Conservation (phyloP, 1,140 invertebrate species). For the Tetramorium simillimum region DNA sequence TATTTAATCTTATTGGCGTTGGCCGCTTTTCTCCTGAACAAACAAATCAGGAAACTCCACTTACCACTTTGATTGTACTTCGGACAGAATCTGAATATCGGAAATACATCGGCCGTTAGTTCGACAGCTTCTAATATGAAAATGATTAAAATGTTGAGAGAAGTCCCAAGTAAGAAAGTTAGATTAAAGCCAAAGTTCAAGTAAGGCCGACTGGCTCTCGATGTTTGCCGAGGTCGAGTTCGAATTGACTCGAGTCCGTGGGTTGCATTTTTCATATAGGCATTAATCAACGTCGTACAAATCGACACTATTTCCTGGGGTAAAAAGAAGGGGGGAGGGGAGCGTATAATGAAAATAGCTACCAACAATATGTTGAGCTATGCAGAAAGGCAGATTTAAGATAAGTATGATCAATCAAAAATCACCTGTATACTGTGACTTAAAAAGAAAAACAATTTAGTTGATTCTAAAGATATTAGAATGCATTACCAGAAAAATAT, state of each 20-base stretch:
- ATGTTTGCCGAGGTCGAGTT: conserved; percentile 1
- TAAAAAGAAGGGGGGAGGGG: no score
- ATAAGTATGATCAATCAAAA: conserved; percentile 46
- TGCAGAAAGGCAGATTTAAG: conserved; percentile 39
- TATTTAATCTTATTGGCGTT: conserved; percentile 15
- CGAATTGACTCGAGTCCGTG: conserved; percentile 18
- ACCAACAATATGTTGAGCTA: conserved; percentile 36
- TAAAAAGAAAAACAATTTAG: conserved; percentile 7
- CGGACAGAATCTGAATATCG: conserved; percentile 54
- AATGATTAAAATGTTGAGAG: conserved; percentile 75
- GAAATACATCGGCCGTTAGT: conserved; percentile 68
- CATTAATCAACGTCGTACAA: conserved; percentile 58
- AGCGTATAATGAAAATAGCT: conserved; percentile 50
- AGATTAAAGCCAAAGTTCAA: conserved; percentile 75
- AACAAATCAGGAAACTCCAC: conserved; percentile 42
- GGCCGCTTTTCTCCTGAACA: conserved; percentile 9
- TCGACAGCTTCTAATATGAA: conserved; percentile 73
- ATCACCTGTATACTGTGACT: background rate
- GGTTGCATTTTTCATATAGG: conserved; percentile 53
- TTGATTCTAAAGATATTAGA: conserved; percentile 18
- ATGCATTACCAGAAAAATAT: conserved; percentile 7
- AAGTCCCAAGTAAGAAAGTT: conserved; percentile 74
- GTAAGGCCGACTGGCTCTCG: conserved; percentile 9
- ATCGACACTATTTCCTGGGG: conserved; percentile 36
- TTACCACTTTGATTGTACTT: conserved; percentile 35